A percentile compares a stretch with the other conserved stretches of the same genome.
Conservation (phyloP, 2,797 vertebrate genomes). For the Lepilemur septentrionalis region DNA sequence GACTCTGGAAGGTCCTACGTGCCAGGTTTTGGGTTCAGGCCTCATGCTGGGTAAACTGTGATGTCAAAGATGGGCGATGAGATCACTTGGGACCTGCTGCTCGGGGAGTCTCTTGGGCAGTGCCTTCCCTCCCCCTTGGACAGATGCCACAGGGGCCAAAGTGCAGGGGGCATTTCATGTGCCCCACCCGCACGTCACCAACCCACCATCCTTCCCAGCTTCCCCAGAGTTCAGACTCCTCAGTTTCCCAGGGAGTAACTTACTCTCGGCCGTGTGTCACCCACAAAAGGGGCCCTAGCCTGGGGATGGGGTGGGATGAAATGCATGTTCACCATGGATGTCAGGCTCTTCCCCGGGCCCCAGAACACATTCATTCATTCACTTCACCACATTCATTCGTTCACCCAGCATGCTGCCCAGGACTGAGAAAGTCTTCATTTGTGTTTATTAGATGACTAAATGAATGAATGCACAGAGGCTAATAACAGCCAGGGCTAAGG, state of each 20-base stretch:
- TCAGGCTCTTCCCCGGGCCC: background rate
- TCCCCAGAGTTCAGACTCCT: background rate
- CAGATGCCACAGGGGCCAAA: accelerated
- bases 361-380: background rate
- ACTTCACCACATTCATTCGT: too few relatives aligned
- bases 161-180: background rate
- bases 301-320: accelerated
- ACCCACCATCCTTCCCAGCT: background rate
- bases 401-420: background rate
- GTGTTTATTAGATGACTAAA: background rate
- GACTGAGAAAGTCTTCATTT: background rate
- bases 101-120: background rate
- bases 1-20: too few relatives aligned
- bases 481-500: background rate
- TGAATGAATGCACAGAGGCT: background rate
- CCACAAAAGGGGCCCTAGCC: background rate
- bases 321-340: too few relatives aligned
- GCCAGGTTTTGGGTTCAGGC: background rate
- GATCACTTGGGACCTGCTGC: background rate
- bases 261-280: background rate
- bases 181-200: too few relatives aligned
- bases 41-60: background rate
- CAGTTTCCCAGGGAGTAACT: background rate
- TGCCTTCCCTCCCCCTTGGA: background rate
- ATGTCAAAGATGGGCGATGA: too few relatives aligned